Evolutionary conservation across 2,797 vertebrate genomes (phyloP), one percentile per base, ranked within the genome.

Genomic region (Zonotrichia albicollis): DNA sequence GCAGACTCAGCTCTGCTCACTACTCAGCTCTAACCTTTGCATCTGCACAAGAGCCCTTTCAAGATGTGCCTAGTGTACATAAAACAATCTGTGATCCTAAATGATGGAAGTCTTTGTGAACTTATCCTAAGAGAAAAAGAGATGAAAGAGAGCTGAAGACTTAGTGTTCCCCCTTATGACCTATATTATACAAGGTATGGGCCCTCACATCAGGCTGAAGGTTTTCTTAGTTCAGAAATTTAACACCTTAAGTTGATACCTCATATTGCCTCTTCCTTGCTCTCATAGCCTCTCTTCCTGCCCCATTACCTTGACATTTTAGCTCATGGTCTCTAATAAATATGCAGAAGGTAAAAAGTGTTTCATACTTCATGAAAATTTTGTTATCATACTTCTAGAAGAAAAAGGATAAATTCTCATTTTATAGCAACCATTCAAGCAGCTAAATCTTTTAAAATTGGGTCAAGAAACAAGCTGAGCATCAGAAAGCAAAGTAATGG

Each of bases 51-150:
- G 3, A 72, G 11, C 4, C 19, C 32, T 71, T 80, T 65, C 32
- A 48, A 80, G 53, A 38, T 3, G 5, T 0, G 0, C 17, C 38
- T 45, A 43, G 3, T 5, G 9, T 40, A 38, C 9, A 13, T 30
- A n/a, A 61, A 80, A 76, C 43, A 9, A 51, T 6, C 46, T 25
- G 23, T 7, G 13, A 72, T 30, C 14, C 66, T 78, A 77, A 86
- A 48, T 16, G 1, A 60, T 13, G 26, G 1, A 2, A 64, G 6
- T 36, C 40, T 43, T 34, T 46, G 18, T 17, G 13, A 84, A 46
- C 21, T 61, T 32, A 16, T 38, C 42, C 25, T 36, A 48, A 32
- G 25, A 38, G 29, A 51, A 42, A 57, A n/a, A 50, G 13, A 91
- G 16, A 29, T 29, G 1, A 82, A 81, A 50, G 13, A 65, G 70